Base-by-base conservation (phyloP, 92 coral and sea anemone genomes). In the Micromussa lordhowensis region DNA sequence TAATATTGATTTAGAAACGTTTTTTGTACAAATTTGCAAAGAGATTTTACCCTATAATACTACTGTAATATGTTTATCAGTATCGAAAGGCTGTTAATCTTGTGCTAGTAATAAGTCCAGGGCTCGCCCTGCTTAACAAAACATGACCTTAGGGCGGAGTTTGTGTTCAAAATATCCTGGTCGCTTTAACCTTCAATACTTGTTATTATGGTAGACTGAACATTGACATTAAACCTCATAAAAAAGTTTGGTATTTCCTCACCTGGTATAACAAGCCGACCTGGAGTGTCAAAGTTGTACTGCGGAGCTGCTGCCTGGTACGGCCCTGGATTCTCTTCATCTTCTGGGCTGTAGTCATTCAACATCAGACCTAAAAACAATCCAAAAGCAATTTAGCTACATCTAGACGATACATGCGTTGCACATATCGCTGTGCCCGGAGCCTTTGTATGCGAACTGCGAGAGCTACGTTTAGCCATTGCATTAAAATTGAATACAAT, bases 221-320 rank as follows among this genome's bases (percentile, higher is more conserved):
- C n/a, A n/a, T n/a, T n/a, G n/a, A 44, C 10, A 7, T 44, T 44
- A 8, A 44, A 44, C 13, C 51, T 44, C 51, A 8, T 44, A 44
- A 40, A 8, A 44, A 9, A 44, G 51, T 44, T 44, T 44, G 81
- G 19, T 0, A 73, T 49, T 71, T 49, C 72, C 28, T 70, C 29
- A 54, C 85, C 59, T 76, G 82, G 90, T 64, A 79, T 79, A 9
- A 87, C 31, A 53, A 87, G 85, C 70, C 70, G 90, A 59, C 78
- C 77, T 78, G 90, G 90, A 19, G 90, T 87, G 24, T 68, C 72
- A 28, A 69, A 69, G 80, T 87, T 68, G 72, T 87, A 7, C 32
- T 63, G 82, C 9, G 82, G 57, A 31, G 24, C 75, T 40, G 55
- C 63, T 26, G 11, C 75, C n/a, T 26, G 44, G 64, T 76, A 22